These are phyloP conservation scores for Euura lappo DNA, from an alignment of 1,140 invertebrate genomes.

Conservation along the genomic window DNA sequence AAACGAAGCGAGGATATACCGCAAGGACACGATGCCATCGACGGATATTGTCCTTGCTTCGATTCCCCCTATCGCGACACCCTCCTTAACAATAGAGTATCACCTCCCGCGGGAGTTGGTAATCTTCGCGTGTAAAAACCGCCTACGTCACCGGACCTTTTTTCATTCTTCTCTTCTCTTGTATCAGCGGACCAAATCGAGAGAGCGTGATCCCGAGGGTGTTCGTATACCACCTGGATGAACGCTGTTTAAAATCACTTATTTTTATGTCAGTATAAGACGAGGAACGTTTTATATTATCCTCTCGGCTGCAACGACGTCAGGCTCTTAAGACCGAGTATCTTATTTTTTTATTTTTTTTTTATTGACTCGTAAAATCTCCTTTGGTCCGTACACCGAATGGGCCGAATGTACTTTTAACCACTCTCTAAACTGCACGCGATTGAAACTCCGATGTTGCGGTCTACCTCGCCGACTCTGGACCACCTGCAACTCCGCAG, in stretches of 20 bases:
- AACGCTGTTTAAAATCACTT: background rate
- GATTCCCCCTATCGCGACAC: constrained; percentile 11
- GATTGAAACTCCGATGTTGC: constrained; percentile 1
- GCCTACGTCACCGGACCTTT: too few relatives aligned
- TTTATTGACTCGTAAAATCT: constrained; percentile 1
- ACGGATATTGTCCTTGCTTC: constrained; percentile 28
- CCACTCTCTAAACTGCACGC: background rate
- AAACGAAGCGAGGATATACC: constrained; percentile 35
- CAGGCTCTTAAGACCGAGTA: too few relatives aligned
- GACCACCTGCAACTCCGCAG: background rate
- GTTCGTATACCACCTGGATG: background rate
- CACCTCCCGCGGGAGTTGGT: background rate
- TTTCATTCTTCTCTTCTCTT: background rate
- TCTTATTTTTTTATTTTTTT: background rate
- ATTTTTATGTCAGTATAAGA: background rate
- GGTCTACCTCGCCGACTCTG: background rate
- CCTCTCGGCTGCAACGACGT: too few relatives aligned
- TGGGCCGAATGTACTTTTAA: too few relatives aligned
- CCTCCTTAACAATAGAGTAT: background rate
- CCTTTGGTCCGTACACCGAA: background rate
- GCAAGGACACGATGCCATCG: constrained; percentile 37
- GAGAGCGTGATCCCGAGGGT: background rate
- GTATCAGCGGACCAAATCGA: background rate
- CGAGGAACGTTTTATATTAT: too few relatives aligned
- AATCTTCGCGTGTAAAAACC: too few relatives aligned